These are phyloP conservation scores for Formica selysi DNA, from an alignment of 1,140 invertebrate genomes.

Conservation along the genomic window DNA sequence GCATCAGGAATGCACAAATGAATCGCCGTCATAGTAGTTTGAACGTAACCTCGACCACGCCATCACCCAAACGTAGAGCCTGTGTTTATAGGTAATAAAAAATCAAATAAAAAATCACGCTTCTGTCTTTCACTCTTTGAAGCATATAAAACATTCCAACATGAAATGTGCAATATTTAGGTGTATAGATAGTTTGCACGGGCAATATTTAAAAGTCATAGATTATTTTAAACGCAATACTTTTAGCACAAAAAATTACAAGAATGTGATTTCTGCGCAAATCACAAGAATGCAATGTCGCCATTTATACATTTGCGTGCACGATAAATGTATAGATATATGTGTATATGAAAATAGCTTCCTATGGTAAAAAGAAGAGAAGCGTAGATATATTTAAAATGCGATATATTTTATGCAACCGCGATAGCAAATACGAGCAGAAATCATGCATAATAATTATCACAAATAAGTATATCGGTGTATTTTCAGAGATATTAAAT, in stretches of 20 bases:
- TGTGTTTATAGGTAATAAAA: slow-evolving; percentile 14
- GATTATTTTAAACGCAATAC: not conserved
- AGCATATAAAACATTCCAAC: slow-evolving; percentile 5
- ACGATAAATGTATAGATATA: not conserved
- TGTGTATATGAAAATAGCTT: not conserved
- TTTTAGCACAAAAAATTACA: not conserved
- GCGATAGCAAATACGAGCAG: not conserved
- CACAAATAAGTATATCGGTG: not conserved
- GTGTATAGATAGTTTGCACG: not conserved
- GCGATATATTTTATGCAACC: slow-evolving; percentile 25
- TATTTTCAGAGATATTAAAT: slow-evolving; percentile 14
- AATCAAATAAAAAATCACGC: slow-evolving; percentile 19
- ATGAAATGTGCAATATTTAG: not conserved
- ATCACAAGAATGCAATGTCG: not conserved
- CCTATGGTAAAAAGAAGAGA: not conserved
- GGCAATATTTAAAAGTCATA: not conserved
- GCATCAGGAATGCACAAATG: slow-evolving; percentile 58
- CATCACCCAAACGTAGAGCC: slow-evolving; percentile 14
- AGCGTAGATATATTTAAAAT: slow-evolving; percentile 27
- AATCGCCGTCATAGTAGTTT: slow-evolving; percentile 42
- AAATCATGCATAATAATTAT: slow-evolving; percentile 18
- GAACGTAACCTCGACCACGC: not conserved
- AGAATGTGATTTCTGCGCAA: not conserved
- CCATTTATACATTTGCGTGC: not conserved
- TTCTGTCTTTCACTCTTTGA: slow-evolving; percentile 1